phyloP scores from a whole-genome alignment of 2,797 vertebrate genomes.

The Phataginus tetradactyla region DNA sequence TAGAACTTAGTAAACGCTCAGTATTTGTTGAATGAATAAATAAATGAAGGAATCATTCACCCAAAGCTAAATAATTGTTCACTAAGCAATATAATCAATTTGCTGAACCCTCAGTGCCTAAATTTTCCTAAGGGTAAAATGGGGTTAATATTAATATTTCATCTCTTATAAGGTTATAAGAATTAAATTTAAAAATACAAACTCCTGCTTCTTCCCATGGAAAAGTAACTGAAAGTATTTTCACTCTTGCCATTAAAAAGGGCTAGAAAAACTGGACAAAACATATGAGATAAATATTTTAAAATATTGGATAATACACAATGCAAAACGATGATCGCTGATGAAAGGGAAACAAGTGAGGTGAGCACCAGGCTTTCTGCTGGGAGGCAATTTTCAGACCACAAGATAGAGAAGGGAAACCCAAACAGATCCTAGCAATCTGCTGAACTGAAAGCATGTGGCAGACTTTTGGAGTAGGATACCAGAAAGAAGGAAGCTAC shows the following conservation, averaged over 20 bases:
- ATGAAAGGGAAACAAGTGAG: not conserved
- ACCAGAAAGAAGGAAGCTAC: not conserved
- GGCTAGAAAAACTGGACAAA: not conserved
- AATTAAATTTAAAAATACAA: not conserved
- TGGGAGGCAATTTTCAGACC: not conserved
- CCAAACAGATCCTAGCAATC: not conserved
- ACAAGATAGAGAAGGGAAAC: too few relatives aligned
- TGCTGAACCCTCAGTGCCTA: not conserved
- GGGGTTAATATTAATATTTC: not conserved
- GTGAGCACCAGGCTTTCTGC: rapidly evolving
- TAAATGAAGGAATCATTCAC: not conserved
- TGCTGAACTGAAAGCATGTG: rapidly evolving
- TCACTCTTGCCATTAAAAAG: not conserved
- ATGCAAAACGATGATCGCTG: not conserved
- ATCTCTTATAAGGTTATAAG: not conserved
- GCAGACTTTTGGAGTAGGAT: not conserved
- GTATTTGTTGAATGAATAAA: not conserved
- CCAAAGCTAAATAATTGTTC: not conserved
- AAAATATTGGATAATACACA: not conserved
- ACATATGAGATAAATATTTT: not conserved
- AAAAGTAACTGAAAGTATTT: not conserved
- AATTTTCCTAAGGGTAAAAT: not conserved
- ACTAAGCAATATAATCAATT: not conserved
- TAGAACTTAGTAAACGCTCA: not conserved
- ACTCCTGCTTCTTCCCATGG: not conserved